These are phyloP conservation scores for Psephotus haematonotus DNA, from an alignment of 2,113 vertebrate genomes.

Conservation along the genomic window DNA sequence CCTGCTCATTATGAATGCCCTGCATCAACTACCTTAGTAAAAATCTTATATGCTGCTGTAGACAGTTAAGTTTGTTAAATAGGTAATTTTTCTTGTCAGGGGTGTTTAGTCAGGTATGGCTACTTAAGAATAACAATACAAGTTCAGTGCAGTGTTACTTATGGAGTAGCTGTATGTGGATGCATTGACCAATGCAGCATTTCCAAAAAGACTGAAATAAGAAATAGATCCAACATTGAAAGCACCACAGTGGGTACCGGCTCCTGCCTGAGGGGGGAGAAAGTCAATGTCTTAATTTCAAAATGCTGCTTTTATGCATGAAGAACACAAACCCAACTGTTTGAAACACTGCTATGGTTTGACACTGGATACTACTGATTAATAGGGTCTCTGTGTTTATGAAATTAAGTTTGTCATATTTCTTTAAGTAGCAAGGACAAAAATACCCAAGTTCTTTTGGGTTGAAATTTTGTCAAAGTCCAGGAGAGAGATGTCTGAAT, in stretches of 20 bases:
- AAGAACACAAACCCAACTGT: neutral
- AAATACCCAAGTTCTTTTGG: neutral
- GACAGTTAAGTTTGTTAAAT: neutral
- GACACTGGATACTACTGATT: neutral
- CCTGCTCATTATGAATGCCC: neutral
- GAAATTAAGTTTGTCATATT: neutral
- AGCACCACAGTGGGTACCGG: neutral
- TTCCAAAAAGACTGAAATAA: neutral
- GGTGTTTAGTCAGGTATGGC: neutral
- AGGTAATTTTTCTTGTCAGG: neutral
- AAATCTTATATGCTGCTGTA: neutral
- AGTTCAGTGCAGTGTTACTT: neutral
- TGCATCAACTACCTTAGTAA: neutral
- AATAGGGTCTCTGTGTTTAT: neutral
- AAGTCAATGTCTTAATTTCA: neutral
- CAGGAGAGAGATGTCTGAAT: neutral
- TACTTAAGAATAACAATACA: neutral
- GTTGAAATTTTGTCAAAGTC: neutral
- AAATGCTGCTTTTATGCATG: neutral
- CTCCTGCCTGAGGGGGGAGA: neutral
- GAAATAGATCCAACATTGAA: neutral
- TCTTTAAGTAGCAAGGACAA: neutral
- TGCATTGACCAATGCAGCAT: accelerated
- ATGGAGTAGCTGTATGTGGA: neutral
- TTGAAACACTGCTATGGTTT: neutral